Percentiles rank a stretch among this genome's conserved stretches.
These are phyloP conservation scores for Eupsittula cactorum DNA, from an alignment of 2,113 vertebrate species.

Conservation along the genomic window DNA sequence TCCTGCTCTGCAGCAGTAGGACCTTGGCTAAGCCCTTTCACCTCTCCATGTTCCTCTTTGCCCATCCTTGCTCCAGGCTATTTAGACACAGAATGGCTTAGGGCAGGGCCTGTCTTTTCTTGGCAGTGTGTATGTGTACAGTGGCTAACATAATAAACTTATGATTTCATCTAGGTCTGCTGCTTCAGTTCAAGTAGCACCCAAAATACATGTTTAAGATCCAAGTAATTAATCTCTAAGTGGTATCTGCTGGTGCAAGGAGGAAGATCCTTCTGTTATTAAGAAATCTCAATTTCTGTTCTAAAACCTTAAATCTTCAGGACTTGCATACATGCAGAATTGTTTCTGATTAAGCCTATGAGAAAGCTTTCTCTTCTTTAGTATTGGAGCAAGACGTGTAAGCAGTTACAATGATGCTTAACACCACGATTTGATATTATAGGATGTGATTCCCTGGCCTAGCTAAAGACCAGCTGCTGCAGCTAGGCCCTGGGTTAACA, in stretches of 20 bases:
- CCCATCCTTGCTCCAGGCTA: not conserved
- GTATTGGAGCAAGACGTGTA: too few relatives aligned
- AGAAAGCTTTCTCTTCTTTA: too few relatives aligned
- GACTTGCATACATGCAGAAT: too few relatives aligned
- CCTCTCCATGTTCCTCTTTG: not conserved
- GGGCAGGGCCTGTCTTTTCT: not conserved
- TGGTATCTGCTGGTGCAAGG: not conserved
- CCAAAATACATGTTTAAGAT: not conserved
- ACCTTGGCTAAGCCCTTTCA: not conserved
- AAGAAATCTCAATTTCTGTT: not conserved
- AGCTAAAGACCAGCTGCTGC: too few relatives aligned
- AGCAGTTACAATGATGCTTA: too few relatives aligned
- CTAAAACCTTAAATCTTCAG: too few relatives aligned
- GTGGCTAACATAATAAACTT: not conserved
- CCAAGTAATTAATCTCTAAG: not conserved
- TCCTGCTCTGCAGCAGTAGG: rapidly evolving
- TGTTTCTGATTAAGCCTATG: too few relatives aligned
- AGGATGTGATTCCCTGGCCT: too few relatives aligned
- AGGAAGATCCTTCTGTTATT: not conserved
- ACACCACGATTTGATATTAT: too few relatives aligned
- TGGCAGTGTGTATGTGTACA: not conserved
- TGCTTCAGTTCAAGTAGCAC: not conserved
- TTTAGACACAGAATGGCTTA: not conserved
- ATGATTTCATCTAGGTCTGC: not conserved
- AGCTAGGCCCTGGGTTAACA: too few relatives aligned